Conservation (phyloP, 2,113 vertebrate genomes). For the Gorsachius goisagi region DNA sequence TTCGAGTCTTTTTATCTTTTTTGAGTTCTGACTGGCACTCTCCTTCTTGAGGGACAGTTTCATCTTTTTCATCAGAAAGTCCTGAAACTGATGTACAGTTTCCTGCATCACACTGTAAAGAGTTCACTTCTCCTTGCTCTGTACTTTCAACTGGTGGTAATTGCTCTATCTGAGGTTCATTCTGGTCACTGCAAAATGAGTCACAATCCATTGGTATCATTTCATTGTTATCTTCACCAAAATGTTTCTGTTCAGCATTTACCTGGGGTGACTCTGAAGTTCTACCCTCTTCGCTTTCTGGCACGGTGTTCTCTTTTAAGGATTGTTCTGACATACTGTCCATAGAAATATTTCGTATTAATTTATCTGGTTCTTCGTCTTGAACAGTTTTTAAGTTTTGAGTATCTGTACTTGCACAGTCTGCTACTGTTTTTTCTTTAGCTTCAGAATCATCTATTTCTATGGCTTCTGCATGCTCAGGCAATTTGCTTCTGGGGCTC, state of each 20-base stretch:
- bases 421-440: not conserved
- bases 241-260: constrained; percentile 51
- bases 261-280: not conserved
- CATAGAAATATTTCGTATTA: not conserved
- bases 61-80: constrained; percentile 49
- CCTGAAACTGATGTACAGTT: constrained; percentile 2
- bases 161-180: constrained; percentile 67
- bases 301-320: constrained; percentile 19
- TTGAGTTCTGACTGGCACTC: constrained; percentile 59
- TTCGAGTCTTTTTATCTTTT: constrained; percentile 73
- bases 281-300: constrained; percentile 2
- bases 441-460: not conserved
- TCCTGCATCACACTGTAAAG: not conserved
- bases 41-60: constrained; percentile 28
- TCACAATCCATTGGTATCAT: constrained; percentile 91
- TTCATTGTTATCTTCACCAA: constrained; percentile 82
- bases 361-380: constrained; percentile 25
- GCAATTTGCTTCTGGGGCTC: not conserved
- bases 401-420: not conserved
- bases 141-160: constrained; percentile 3
- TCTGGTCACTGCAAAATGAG: constrained; percentile 83
- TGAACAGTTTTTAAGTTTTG: not conserved
- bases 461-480: constrained; percentile 1
- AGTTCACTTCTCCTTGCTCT: constrained; percentile 28
- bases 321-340: not conserved